Evolutionary conservation across 2,113 vertebrate genomes (phyloP).

Genomic region (Oryzias melastigma): DNA sequence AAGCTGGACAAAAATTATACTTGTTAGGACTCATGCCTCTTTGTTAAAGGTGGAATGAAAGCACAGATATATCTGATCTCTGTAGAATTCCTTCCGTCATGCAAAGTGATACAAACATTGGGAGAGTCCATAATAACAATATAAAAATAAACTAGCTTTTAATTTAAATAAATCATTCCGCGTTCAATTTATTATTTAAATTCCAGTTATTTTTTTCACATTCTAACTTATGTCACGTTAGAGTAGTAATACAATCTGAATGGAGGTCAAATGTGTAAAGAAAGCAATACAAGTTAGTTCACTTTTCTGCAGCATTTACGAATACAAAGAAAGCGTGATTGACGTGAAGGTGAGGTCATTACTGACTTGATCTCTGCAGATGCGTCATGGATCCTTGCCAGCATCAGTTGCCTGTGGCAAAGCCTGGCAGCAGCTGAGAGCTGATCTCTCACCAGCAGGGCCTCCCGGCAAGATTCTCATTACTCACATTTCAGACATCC

Average conservation of each 20-base stretch:
- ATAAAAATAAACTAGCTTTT: neutral
- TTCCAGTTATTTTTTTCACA: no score
- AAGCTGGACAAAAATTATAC: conserved; percentile 11
- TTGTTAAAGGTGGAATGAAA: conserved; percentile 10
- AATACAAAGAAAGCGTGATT: conserved; percentile 13
- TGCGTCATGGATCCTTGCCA: conserved; percentile 11
- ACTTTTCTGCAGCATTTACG: conserved; percentile 2
- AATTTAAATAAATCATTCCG: neutral
- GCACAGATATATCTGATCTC: neutral
- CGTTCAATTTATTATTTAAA: no score
- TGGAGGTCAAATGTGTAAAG: no score
- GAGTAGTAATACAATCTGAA: no score
- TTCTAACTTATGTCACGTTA: no score
- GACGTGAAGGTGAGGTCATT: conserved; percentile 22
- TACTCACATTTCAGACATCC: conserved; percentile 46
- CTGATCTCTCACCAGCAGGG: conserved; percentile 37
- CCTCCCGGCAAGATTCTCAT: conserved; percentile 57
- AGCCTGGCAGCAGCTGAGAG: conserved; percentile 27
- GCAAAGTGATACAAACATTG: neutral
- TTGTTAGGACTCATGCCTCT: neutral
- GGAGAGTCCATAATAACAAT: neutral
- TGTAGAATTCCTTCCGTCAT: neutral
- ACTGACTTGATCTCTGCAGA: conserved; percentile 17
- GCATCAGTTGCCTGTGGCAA: conserved; percentile 36
- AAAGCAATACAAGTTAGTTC: no score